Base-by-base conservation (phyloP, 2,888 invertebrate species). In the Acleris sparsana region DNA sequence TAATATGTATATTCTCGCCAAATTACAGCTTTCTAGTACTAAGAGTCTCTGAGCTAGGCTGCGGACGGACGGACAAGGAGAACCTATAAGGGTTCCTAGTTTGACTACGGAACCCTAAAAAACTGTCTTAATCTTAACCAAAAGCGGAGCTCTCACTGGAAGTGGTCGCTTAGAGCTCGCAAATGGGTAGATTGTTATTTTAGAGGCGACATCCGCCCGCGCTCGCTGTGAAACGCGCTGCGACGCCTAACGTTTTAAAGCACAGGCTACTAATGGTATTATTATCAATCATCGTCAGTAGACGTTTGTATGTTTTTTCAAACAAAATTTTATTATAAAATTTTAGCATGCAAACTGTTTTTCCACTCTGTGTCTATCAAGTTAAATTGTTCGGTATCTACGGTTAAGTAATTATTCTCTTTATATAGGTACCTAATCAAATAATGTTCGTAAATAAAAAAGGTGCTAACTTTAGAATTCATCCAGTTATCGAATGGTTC, bases 161-260 rank as follows among this genome's bases (percentile, higher is more conserved):
- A 74, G 74, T 73, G 68, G 69, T 72, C 71, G 71, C 67, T 72
- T 72, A 73, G 69, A 61, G 60, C 57, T 64, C 69, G 71, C 71
- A 72, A 73, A 71, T 73, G 71, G 71, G 72, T 63, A 75, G 74
- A 73, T 74, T 74, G 76, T 75, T 76, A 77, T 77, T 78, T 78
- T 75, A 77, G 74, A 74, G 74, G 62, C 71, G 73, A 72, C 74
- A 77, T 77, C 76, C 78, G 75, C 61, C 70, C 70, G 68, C 67
- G 68, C 65, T 59, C 69, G 68, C 67, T 64, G 67, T 75, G 73
- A 73, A 72, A 75, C 71, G 69, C 59, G 58, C 62, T 53, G 61
- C 48, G 69, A 57, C 63, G 70, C 69, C 39, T 73, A 71, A 73
- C 72, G 71, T 73, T 73, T 33, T 7, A 72, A 72, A 72, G 53